Evolutionary conservation across 2,113 vertebrate species (phyloP), one percentile per base, ranked within the genome.

Genomic region (Rhodinocichla rosea): DNA sequence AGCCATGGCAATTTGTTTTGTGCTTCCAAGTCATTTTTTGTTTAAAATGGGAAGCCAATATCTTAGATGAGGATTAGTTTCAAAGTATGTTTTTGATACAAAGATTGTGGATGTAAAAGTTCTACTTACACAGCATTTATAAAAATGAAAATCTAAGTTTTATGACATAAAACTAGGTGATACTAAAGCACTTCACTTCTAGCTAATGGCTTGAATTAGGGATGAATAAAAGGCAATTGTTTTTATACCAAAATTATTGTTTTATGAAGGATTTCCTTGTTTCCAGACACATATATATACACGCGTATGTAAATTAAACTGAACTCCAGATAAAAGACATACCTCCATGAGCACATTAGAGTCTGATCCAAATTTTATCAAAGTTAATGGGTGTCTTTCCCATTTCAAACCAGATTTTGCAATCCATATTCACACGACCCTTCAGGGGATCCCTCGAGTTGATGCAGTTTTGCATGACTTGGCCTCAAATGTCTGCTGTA

Each of bases 381-480:
- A 71, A 93, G 80, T 71, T 50, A 74, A 49, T 78, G 77, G 76
- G 73, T 13, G 2, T 42, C 86, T 93, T 92, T 96, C 86, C 74
- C 73, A 5, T 94, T 97, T 93, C 76, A 78, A 86, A 86, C 56
- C 60, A 83, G 88, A 84, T 92, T 96, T 95, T 94, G 83, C 90
- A 93, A 92, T 88, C 90, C 88, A 78, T 93, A 74, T 90, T 96
- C 94, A 89, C 91, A 91, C 17, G 33, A 74, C 80, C 85, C 95
- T 94, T 88, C 40, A 49, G 92, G 87, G 93, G 85, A 92, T 94
- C 90, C 80, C 76, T 83, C 60, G 24, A 80, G 90, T 75, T 89
- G 92, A 92, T 55, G 94, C 7, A 37, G 92, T 96, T 96, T 93
- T 94, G 87, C 88, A 92, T 94, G 88, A 90, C 65, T 95, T 91